Evolutionary conservation across 2,797 vertebrate species (phyloP), one percentile per base, ranked within the genome.

Genomic region (Microtus californicus): DNA sequence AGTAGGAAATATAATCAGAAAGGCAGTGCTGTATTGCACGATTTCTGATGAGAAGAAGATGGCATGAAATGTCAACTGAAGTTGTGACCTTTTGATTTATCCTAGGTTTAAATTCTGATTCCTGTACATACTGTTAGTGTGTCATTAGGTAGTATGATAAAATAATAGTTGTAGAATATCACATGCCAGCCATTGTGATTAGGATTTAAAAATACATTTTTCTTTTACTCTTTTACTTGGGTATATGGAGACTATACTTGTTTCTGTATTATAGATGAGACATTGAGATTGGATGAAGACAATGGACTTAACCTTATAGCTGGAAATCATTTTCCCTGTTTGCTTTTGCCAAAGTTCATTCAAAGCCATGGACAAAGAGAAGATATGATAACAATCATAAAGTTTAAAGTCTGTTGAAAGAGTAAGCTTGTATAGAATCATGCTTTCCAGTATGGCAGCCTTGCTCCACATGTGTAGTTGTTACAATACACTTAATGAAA

Each of bases 221-320:
- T 90, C 87, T 80, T 71, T 69, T 61, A 74, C 51, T 91, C 25
- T 56, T 93, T 93, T 77, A 73, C 37, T 65, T 37, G 56, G 37
- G 2, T 61, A 94, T 54, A 63, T 87, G 43, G 37, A 90, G 8
- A 81, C 81, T 79, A 34, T 51, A 54, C 12, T 56, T 54, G 17
- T 48, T 61, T 37, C 73, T 87, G 67, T 85, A 54, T 43, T 74
- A 73, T 15, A 95, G 82, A 92, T 92, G 63, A 96, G 51, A 67
- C 56, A 87, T 15, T 27, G 56, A 95, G 63, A 73, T 63, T 79
- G 59, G 59, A 15, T 45, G 61, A 87, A 76, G 80, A 80, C 77
- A 81, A 93, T 78, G 37, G 80, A 77, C 34, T 92, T 81, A 78
- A 11, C 37, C 34, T 63, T 0, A 3, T 54, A 78, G 76, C 40